Evolutionary conservation across 2,113 vertebrate species (phyloP).

Genomic region (Cyanoderma ruficeps): DNA sequence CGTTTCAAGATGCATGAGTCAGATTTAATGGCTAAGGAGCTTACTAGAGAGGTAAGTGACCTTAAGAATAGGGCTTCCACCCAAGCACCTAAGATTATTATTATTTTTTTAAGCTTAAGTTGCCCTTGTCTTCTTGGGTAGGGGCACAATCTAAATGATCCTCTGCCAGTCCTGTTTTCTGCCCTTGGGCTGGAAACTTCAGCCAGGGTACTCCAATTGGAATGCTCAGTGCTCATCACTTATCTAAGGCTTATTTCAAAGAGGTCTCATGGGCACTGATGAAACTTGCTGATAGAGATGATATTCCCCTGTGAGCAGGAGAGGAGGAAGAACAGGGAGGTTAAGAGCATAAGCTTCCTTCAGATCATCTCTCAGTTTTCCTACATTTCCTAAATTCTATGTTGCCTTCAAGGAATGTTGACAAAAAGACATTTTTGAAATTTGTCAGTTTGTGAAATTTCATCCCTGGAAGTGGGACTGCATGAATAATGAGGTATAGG

Average conservation of each 20-base stretch:
- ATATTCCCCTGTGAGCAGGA: not conserved
- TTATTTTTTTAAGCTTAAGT: slow-evolving; percentile 1
- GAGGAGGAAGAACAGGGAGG: not conserved
- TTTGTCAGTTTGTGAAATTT: not conserved
- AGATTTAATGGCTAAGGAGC: slow-evolving; percentile 23
- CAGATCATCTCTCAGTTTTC: not conserved
- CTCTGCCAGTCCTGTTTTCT: slow-evolving; percentile 32
- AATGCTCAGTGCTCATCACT: not conserved
- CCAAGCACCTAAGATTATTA: not conserved
- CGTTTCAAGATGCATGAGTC: slow-evolving; percentile 33
- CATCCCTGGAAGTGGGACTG: not conserved
- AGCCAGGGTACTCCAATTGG: not conserved
- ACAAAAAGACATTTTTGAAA: not conserved
- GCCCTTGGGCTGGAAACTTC: slow-evolving; percentile 34
- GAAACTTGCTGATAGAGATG: not conserved
- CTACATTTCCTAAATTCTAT: not conserved
- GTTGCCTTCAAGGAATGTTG: not conserved
- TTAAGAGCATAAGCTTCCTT: not conserved
- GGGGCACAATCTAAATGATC: not conserved
- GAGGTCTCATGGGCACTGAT: not conserved
- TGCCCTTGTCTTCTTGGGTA: not conserved
- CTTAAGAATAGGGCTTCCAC: slow-evolving; percentile 1
- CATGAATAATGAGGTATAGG: not conserved
- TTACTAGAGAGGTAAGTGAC: not conserved
- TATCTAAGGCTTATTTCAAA: slow-evolving; percentile 37